phyloP scores from a whole-genome alignment of 2,888 invertebrate species.

The Lasioglossum oenotherae region DNA sequence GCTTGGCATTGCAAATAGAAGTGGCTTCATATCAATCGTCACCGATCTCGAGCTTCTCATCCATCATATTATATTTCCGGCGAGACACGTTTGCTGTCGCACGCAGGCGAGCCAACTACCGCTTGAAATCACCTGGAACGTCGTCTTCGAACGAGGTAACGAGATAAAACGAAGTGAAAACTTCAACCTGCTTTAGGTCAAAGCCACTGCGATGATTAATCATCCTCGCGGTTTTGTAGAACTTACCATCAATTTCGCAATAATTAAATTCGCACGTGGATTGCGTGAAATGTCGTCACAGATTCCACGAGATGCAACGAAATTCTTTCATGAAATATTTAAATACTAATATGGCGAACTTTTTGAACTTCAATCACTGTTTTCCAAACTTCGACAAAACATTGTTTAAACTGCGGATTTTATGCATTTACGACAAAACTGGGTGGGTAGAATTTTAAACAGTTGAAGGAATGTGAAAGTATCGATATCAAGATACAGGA shows the following conservation, averaged over 20 bases:
- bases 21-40: slow-evolving; percentile 41
- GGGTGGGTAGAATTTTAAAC: too few relatives aligned
- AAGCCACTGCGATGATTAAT: slow-evolving; percentile 34
- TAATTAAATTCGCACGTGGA: slow-evolving; percentile 30
- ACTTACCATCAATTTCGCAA: slow-evolving; percentile 10
- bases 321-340: background rate
- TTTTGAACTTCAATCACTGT: too few relatives aligned
- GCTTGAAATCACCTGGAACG: slow-evolving; percentile 42
- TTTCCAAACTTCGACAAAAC: background rate
- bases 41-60: slow-evolving; percentile 35
- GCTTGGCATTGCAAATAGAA: background rate
- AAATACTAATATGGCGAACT: background rate
- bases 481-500: too few relatives aligned
- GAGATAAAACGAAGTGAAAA: slow-evolving; percentile 38
- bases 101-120: background rate
- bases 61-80: slow-evolving; percentile 37
- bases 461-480: too few relatives aligned
- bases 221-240: background rate
- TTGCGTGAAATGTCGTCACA: background rate
- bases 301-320: background rate
- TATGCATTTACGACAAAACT: too few relatives aligned
- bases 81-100: slow-evolving; percentile 29
- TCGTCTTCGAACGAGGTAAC: slow-evolving; percentile 18
- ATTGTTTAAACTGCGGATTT: too few relatives aligned
- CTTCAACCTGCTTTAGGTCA: slow-evolving; percentile 13